phyloP scores from a whole-genome alignment of 2,797 vertebrate species.

The Acrocephalus scirpaceus region DNA sequence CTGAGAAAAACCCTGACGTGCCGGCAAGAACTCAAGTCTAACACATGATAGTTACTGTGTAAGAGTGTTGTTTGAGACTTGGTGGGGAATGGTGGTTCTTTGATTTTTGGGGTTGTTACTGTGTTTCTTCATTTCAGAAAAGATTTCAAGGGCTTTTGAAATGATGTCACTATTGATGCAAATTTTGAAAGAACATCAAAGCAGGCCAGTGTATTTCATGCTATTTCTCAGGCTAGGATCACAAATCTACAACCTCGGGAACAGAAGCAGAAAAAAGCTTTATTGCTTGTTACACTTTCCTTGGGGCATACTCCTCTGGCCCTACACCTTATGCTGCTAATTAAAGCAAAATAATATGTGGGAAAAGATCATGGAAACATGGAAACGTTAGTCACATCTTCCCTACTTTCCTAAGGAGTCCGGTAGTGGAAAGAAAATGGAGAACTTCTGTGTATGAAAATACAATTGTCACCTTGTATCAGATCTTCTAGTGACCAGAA shows the following conservation, averaged over 20 bases:
- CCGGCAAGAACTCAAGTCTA: accelerated
- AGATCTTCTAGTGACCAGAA: neutral
- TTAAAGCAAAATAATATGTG: too few species aligned
- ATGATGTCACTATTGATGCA: accelerated
- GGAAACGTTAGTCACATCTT: neutral
- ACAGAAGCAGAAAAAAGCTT: neutral
- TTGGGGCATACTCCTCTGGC: too few species aligned
- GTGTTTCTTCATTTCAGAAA: neutral
- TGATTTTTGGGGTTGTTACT: neutral
- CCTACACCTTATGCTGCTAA: neutral
- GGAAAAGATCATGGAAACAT: neutral
- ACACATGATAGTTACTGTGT: neutral
- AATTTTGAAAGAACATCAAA: neutral
- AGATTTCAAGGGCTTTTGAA: neutral
- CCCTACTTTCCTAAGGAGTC: neutral
- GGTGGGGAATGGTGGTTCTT: neutral
- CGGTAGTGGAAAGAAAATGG: neutral
- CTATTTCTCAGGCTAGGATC: neutral
- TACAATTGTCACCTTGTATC: too few species aligned
- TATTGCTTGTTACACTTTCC: neutral
- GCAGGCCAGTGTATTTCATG: too few species aligned
- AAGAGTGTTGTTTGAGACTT: neutral
- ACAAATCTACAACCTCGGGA: neutral
- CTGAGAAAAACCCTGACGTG: accelerated
- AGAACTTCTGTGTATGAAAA: neutral